phyloP scores from a whole-genome alignment of 2,888 invertebrate genomes.

The Polymixis flavicincta region DNA sequence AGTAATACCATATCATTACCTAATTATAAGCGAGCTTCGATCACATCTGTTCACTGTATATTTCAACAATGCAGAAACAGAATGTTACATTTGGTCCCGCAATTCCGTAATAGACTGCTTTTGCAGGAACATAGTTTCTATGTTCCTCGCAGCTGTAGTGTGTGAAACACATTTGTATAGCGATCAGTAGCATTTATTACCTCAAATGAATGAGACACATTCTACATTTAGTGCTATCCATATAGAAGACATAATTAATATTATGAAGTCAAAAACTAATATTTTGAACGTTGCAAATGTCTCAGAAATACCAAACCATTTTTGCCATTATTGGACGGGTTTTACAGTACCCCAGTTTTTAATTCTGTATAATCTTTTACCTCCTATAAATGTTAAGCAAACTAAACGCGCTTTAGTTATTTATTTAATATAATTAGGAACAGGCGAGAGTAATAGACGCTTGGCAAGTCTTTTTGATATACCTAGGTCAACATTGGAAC shows the following conservation, averaged over 20 bases:
- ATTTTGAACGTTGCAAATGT: conserved; percentile 5
- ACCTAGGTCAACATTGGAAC: conserved; percentile 9
- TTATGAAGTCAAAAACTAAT: background rate
- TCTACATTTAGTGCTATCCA: conserved; percentile 3
- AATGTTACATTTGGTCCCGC: conserved; percentile 6
- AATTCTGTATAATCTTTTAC: conserved; percentile 3
- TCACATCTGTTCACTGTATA: conserved; percentile 3
- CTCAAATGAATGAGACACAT: conserved; percentile 11
- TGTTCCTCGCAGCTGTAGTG: conserved; percentile 3
- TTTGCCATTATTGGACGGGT: conserved; percentile 1
- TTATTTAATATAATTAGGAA: conserved; percentile 10
- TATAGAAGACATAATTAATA: conserved; percentile 8
- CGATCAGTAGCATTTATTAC: conserved; percentile 10
- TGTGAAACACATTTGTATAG: conserved; percentile 11
- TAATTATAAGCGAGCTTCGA: conserved; percentile 3
- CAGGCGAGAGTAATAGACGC: conserved; percentile 7
- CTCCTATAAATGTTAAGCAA: conserved; percentile 1
- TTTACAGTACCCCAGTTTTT: conserved; percentile 12
- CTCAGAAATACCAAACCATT: background rate
- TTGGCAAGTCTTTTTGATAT: conserved; percentile 13
- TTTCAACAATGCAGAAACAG: conserved; percentile 16
- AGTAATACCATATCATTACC: background rate
- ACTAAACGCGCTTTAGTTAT: conserved; percentile 2
- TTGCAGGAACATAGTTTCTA: conserved; percentile 9
- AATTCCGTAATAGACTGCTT: background rate